These are phyloP conservation scores for Corella eumyota DNA, from an alignment of 23 tunicate genomes.

Conservation along the genomic window DNA sequence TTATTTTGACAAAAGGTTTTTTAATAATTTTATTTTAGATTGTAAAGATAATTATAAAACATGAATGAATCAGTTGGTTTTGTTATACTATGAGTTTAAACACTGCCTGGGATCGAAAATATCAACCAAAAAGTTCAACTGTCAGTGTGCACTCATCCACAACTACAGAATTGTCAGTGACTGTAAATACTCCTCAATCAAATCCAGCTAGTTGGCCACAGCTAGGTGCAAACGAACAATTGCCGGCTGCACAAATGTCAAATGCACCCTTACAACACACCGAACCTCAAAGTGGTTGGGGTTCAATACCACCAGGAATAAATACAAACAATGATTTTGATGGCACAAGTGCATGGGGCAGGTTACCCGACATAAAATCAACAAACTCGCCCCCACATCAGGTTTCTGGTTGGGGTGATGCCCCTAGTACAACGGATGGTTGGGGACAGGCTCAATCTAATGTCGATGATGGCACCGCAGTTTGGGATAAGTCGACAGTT, in stretches of 20 bases:
- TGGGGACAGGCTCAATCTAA: slow-evolving; percentile 34
- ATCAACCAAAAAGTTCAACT: too few relatives aligned
- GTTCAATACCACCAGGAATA: slow-evolving; percentile 6
- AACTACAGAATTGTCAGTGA: too few relatives aligned
- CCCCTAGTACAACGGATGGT: slow-evolving; percentile 18
- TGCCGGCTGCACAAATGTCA: slow-evolving; percentile 4
- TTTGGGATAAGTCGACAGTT: slow-evolving; percentile 51
- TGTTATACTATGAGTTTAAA: too few relatives aligned
- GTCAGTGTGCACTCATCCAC: too few relatives aligned
- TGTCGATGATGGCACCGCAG: slow-evolving; percentile 60
- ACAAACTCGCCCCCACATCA: not conserved
- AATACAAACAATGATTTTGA: slow-evolving; percentile 24
- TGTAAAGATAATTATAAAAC: too few relatives aligned
- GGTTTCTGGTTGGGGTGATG: slow-evolving; percentile 74
- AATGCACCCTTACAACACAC: slow-evolving; percentile 19
- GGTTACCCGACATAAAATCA: slow-evolving; percentile 10
- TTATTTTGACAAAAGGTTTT: too few relatives aligned
- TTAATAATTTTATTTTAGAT: too few relatives aligned
- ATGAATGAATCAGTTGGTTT: too few relatives aligned
- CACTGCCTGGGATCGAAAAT: too few relatives aligned
- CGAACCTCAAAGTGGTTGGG: slow-evolving; percentile 39
- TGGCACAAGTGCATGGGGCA: slow-evolving; percentile 41
- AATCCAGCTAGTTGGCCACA: slow-evolving; percentile 91
- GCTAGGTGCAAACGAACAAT: slow-evolving; percentile 49
- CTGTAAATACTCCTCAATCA: slow-evolving; percentile 63